Evolutionary conservation across 1,140 invertebrate genomes (phyloP).

Genomic region (Microplitis demolitor): DNA sequence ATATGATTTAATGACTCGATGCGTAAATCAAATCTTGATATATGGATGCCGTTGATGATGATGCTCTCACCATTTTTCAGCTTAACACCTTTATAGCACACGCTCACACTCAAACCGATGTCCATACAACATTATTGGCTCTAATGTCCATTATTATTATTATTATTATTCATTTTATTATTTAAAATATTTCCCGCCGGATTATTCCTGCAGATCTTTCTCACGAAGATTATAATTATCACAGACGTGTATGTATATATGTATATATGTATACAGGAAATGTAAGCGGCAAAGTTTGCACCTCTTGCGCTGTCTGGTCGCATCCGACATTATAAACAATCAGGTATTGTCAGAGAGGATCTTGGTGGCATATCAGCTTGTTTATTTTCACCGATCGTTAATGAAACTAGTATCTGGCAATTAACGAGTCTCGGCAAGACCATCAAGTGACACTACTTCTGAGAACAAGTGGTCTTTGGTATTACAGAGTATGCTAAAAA

Average conservation of each 20-base stretch:
- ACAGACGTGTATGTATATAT: not conserved
- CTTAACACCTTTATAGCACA: constrained; percentile 9
- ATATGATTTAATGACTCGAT: constrained; percentile 33
- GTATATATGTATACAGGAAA: not conserved
- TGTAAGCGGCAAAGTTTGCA: constrained; percentile 7
- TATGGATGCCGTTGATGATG: too few species aligned
- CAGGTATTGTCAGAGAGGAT: constrained; percentile 35
- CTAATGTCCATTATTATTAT: constrained; percentile 7
- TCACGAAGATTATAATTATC: constrained; percentile 51
- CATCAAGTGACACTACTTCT: too few species aligned
- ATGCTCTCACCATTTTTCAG: constrained; percentile 2
- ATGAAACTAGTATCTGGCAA: constrained; percentile 19
- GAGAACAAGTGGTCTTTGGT: too few species aligned
- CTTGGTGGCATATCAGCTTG: not conserved
- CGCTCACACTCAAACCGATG: not conserved
- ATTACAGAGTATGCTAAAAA: too few species aligned
- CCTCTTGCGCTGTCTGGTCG: not conserved
- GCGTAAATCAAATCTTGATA: constrained; percentile 43
- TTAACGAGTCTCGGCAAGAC: constrained; percentile 8
- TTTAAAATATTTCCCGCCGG: constrained; percentile 22
- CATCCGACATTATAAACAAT: constrained; percentile 29
- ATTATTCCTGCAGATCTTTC: constrained; percentile 40
- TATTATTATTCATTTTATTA: constrained; percentile 12
- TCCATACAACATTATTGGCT: not conserved
- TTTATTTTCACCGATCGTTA: constrained; percentile 19